phyloP scores from a whole-genome alignment of 2,797 vertebrate species.

The Sebastes matsubarae region DNA sequence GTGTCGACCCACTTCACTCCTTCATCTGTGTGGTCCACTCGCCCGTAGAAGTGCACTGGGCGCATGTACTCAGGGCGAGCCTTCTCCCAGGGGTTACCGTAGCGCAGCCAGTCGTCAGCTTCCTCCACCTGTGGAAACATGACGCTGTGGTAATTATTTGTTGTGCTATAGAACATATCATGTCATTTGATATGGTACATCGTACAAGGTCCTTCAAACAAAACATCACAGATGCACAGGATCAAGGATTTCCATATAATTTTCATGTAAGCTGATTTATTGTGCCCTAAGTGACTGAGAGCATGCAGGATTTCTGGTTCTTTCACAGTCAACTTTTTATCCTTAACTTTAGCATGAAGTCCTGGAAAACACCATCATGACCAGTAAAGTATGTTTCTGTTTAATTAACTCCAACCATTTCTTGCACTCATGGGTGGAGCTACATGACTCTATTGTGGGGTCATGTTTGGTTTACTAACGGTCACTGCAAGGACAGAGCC shows the following conservation, averaged over 20 bases:
- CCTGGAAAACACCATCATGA: not conserved
- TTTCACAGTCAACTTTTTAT: not conserved
- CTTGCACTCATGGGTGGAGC: not conserved
- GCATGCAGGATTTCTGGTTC: not conserved
- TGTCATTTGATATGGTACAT: not conserved
- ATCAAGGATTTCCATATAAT: not conserved
- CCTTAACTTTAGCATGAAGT: not conserved
- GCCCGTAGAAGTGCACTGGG: slow-evolving; percentile 91
- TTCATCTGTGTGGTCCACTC: slow-evolving; percentile 85
- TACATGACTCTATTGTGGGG: not conserved
- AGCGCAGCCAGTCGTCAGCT: slow-evolving; percentile 94
- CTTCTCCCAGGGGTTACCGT: slow-evolving; percentile 96
- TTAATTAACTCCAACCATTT: not conserved
- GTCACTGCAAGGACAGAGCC: not conserved
- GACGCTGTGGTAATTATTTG: rapidly evolving
- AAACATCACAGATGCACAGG: not conserved
- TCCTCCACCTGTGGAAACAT: slow-evolving; percentile 85
- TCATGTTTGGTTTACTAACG: not conserved
- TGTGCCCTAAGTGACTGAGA: not conserved
- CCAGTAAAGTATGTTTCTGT: not conserved
- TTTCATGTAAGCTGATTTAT: not conserved
- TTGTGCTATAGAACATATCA: not conserved
- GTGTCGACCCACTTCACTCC: slow-evolving; percentile 92
- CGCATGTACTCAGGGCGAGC: slow-evolving; percentile 91
- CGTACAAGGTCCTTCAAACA: not conserved